Base-by-base conservation (phyloP, 2,888 invertebrate genomes). In the Bimastos eiseni region DNA sequence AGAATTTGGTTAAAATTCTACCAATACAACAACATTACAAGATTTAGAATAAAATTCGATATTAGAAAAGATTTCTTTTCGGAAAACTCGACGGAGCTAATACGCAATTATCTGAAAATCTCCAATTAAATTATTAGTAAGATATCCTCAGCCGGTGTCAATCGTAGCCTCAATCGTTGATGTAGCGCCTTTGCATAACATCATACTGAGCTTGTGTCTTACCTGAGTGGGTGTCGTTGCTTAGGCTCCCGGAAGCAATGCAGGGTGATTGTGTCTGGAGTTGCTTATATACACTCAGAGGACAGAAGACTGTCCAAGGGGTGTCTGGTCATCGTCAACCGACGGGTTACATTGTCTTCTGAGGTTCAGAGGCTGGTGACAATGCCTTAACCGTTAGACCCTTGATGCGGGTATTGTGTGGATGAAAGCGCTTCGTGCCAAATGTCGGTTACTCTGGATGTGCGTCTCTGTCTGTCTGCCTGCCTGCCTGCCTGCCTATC, bases 221-320 rank as follows among this genome's bases (percentile, higher is more conserved):
- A 86, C 86, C 34, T 34, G 86, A 86, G 86, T 86, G 37, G 86
- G 36, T 86, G 70, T 86, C 86, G 86, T 86, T 86, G 86, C 86
- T 86, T 86, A 86, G 86, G 86, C 86, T 86, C 86, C 86, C 86
- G 86, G 86, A 86, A 86, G 86, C 86, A 86, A 86, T 86, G 86
- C 86, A 37, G 86, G 37, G 36, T 37, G 36, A 24, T 13, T 24
- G 30, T 1, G 37, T 36, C 6, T 36, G 86, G 36, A 17, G 86
- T 11, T 86, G 86, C 21, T 36, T 86, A 24, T 86, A 86, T 86
- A 36, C 34, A 30, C 6, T 70, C 2, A n/a, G n/a, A n/a, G 70
- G 70, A n/a, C 70, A 70, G 70, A n/a, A 24, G 70, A n/a, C n/a
- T 4, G 70, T n/a, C 70, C n/a, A 70, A 70, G n/a, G 70, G 70